phyloP scores from a whole-genome alignment of 2,113 vertebrate genomes.

The Anarhynchus alexandrinus region DNA sequence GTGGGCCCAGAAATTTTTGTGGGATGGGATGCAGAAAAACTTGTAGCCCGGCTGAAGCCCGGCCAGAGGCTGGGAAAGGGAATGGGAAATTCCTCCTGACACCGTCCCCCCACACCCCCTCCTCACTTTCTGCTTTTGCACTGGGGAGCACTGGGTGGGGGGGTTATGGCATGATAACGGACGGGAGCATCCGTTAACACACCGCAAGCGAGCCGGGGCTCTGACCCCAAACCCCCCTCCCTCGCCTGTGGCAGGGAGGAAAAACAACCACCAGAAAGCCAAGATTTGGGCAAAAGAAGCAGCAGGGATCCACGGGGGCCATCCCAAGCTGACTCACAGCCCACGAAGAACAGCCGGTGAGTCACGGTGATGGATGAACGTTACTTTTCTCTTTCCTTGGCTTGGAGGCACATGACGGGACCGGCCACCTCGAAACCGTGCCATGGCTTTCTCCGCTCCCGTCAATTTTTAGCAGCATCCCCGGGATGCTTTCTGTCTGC shows the following conservation, averaged over 20 bases:
- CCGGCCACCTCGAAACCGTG: accelerated
- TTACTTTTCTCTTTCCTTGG: not conserved
- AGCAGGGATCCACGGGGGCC: not conserved
- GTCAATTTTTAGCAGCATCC: not conserved
- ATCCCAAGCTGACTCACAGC: not conserved
- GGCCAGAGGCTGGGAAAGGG: not conserved
- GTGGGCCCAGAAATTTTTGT: slow-evolving; percentile 16
- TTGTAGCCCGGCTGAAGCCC: not conserved
- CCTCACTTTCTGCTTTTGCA: not conserved
- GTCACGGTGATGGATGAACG: not conserved
- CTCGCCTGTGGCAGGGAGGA: not conserved
- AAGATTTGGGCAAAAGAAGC: slow-evolving; percentile 5
- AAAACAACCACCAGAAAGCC: not conserved
- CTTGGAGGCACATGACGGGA: not conserved
- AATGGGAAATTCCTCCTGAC: not conserved
- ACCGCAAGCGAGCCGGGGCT: accelerated
- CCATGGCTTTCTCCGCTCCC: not conserved
- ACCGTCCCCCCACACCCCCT: too few species aligned
- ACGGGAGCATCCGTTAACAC: not conserved
- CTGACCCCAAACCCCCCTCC: not conserved
- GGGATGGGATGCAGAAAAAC: slow-evolving; percentile 26
- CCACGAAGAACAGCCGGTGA: not conserved
- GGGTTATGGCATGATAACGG: accelerated
- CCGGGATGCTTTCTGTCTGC: not conserved
- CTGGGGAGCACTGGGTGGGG: not conserved